Conservation (phyloP, 2,888 invertebrate species). For the Watsonalla binaria region DNA sequence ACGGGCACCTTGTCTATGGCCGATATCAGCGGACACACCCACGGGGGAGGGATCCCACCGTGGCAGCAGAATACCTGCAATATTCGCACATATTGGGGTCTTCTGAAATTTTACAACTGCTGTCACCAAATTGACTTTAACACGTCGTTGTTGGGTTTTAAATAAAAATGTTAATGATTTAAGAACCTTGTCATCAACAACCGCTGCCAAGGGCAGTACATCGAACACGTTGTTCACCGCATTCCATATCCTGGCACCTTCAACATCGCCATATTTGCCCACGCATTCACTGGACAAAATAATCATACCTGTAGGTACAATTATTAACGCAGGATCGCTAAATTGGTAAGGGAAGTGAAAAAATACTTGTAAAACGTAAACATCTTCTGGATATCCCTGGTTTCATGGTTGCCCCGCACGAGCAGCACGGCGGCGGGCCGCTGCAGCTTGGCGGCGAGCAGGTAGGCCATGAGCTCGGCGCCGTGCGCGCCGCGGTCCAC, state of each 20-base stretch:
- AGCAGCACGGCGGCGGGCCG: slow-evolving; percentile 81
- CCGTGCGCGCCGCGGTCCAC: slow-evolving; percentile 85
- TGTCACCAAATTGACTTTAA: no score
- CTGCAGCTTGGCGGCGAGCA: slow-evolving; percentile 84
- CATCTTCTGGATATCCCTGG: slow-evolving; percentile 85
- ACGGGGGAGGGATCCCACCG: slow-evolving; percentile 87
- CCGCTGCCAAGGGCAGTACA: slow-evolving; percentile 84
- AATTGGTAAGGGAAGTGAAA: not conserved
- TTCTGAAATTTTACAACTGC: not conserved
- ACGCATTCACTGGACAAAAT: slow-evolving; percentile 80
- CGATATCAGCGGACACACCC: slow-evolving; percentile 80
- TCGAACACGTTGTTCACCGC: slow-evolving; percentile 85
- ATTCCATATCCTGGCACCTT: slow-evolving; percentile 83
- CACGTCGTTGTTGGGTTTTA: no score
- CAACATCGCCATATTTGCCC: slow-evolving; percentile 81
- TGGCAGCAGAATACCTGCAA: slow-evolving; percentile 86
- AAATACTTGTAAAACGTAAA: slow-evolving; percentile 83
- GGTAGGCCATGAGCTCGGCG: slow-evolving; percentile 83
- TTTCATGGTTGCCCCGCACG: slow-evolving; percentile 87
- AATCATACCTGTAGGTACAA: not conserved
- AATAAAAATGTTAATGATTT: not conserved
- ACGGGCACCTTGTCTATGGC: slow-evolving; percentile 83
- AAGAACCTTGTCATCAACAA: slow-evolving; percentile 85
- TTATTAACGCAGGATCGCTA: no score
- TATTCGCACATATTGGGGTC: not conserved